These are phyloP conservation scores for Maconellicoccus hirsutus DNA, from an alignment of 1,140 invertebrate species.

Conservation along the genomic window DNA sequence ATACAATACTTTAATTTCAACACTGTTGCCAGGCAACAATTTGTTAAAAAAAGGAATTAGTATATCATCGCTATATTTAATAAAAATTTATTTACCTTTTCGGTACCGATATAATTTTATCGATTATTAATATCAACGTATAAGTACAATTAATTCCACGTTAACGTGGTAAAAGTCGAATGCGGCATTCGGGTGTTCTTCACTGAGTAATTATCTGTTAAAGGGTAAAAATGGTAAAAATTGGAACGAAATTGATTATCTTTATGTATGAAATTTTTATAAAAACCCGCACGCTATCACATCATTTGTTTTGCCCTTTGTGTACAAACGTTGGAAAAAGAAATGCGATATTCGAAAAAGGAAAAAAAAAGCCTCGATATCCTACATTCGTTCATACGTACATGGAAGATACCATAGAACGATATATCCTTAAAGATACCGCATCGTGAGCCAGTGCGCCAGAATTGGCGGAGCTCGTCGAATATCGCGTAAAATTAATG, in stretches of 20 bases:
- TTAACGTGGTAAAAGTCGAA: background rate
- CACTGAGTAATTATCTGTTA: no score
- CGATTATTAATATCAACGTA: background rate
- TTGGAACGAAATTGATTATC: no score
- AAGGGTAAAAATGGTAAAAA: no score
- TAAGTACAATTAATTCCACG: background rate
- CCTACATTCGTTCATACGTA: no score
- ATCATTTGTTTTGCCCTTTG: no score
- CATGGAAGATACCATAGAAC: no score
- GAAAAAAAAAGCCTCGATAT: no score
- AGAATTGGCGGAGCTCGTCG: background rate
- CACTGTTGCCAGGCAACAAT: background rate
- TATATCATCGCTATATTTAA: background rate
- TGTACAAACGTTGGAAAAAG: no score
- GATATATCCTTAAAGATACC: background rate
- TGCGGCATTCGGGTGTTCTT: background rate
- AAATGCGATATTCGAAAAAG: no score
- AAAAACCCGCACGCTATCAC: no score
- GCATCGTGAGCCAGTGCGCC: no score
- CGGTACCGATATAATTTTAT: background rate
- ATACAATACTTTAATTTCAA: background rate
- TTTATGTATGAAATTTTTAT: no score
- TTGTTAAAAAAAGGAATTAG: conserved; percentile 6
- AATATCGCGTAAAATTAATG: background rate
- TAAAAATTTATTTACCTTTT: background rate